These are phyloP conservation scores for Mimas tiliae DNA, from an alignment of 2,888 invertebrate species.

Conservation along the genomic window DNA sequence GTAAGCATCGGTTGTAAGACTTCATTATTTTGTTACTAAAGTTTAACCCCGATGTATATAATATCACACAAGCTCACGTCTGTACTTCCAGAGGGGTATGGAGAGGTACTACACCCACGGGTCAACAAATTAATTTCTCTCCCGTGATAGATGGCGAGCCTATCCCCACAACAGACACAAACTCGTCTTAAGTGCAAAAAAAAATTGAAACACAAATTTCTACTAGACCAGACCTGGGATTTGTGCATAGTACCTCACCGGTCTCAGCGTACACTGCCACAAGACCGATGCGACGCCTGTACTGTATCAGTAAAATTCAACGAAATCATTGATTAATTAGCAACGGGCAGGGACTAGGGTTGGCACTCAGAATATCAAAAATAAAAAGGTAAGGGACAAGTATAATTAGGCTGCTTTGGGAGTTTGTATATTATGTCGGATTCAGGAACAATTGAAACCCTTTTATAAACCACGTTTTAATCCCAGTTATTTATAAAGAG, in stretches of 20 bases:
- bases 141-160: too few relatives aligned
- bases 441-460: not conserved
- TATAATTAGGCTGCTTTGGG: slow-evolving; percentile 21
- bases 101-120: too few relatives aligned
- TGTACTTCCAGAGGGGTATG: too few relatives aligned
- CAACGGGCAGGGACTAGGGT: slow-evolving; percentile 2
- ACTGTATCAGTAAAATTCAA: not conserved
- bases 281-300: not conserved
- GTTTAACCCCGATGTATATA: too few relatives aligned
- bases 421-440: slow-evolving; percentile 4
- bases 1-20: too few relatives aligned
- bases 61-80: too few relatives aligned
- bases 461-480: slow-evolving; percentile 7
- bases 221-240: too few relatives aligned
- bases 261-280: not conserved
- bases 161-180: too few relatives aligned
- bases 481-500: slow-evolving; percentile 1
- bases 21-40: too few relatives aligned
- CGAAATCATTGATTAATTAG: slow-evolving; percentile 25
- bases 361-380: slow-evolving; percentile 8
- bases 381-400: slow-evolving; percentile 24
- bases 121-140: too few relatives aligned
- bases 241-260: not conserved
- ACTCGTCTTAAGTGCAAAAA: too few relatives aligned
- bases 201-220: too few relatives aligned